These are phyloP conservation scores for Chaetorhynchus papuensis DNA, from an alignment of 2,113 vertebrate genomes.

Conservation along the genomic window DNA sequence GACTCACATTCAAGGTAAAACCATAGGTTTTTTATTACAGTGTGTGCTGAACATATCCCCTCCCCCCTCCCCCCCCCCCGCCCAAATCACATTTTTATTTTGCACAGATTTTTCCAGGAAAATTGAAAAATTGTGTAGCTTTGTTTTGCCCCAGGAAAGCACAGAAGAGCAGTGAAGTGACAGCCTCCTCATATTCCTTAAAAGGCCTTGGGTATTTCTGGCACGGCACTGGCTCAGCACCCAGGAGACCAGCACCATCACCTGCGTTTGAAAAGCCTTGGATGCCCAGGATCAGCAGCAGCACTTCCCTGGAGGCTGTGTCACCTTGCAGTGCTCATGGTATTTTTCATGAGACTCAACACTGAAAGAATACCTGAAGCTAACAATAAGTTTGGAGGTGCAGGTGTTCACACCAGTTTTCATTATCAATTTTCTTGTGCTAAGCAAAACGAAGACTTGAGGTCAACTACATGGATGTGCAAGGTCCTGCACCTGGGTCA, in stretches of 20 bases:
- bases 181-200: rapidly evolving
- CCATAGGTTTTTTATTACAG: background rate
- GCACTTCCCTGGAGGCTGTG: background rate
- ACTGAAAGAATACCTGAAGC: background rate
- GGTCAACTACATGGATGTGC: background rate
- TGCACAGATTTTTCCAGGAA: background rate
- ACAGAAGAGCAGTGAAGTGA: too few species aligned
- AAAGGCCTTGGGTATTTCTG: background rate
- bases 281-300: background rate
- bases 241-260: background rate
- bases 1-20: background rate
- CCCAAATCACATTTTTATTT: too few species aligned
- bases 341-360: background rate
- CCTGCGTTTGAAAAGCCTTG: background rate
- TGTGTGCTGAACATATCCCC: background rate
- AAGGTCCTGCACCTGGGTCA: background rate
- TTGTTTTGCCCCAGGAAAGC: background rate
- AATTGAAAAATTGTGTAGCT: background rate
- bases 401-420: background rate
- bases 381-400: background rate
- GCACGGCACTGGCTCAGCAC: background rate
- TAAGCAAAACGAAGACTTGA: background rate
- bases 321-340: background rate
- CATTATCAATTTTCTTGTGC: background rate
- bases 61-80: too few species aligned